Conservation (phyloP, 1,140 invertebrate genomes). For the Microvelia longipes region DNA sequence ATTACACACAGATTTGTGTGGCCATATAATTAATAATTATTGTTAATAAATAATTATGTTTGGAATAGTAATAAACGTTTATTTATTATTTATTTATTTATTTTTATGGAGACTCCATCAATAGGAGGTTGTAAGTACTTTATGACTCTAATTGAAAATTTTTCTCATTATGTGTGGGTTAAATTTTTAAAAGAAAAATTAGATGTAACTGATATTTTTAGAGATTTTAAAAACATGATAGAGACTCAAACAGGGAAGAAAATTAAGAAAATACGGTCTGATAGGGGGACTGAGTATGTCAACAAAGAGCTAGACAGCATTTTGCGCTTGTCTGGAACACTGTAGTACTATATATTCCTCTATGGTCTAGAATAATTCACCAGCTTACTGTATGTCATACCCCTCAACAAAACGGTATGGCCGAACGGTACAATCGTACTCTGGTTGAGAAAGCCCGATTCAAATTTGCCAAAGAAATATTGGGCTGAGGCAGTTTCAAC, state of each 20-base stretch:
- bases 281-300: slow-evolving; percentile 29
- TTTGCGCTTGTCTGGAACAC: not conserved
- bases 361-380: slow-evolving; percentile 24
- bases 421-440: slow-evolving; percentile 25
- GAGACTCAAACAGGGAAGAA: slow-evolving; percentile 26
- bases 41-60: too few relatives aligned
- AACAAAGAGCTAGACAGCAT: not conserved
- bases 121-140: slow-evolving; percentile 23
- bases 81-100: slow-evolving; percentile 25
- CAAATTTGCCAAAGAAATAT: slow-evolving; percentile 2
- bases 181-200: slow-evolving; percentile 28
- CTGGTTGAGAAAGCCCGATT: not conserved
- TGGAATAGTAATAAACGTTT: too few relatives aligned
- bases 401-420: slow-evolving; percentile 29
- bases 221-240: slow-evolving; percentile 24
- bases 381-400: slow-evolving; percentile 28
- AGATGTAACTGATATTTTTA: slow-evolving; percentile 24
- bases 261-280: slow-evolving; percentile 25
- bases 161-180: slow-evolving; percentile 21
- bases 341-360: not conserved
- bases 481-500: slow-evolving; percentile 3
- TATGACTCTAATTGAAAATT: slow-evolving; percentile 27
- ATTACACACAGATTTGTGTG: too few relatives aligned
- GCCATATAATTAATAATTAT: too few relatives aligned
- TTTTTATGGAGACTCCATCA: slow-evolving; percentile 23